Base-by-base conservation (phyloP, 2,888 invertebrate genomes). In the Chaetoderma sp. region DNA sequence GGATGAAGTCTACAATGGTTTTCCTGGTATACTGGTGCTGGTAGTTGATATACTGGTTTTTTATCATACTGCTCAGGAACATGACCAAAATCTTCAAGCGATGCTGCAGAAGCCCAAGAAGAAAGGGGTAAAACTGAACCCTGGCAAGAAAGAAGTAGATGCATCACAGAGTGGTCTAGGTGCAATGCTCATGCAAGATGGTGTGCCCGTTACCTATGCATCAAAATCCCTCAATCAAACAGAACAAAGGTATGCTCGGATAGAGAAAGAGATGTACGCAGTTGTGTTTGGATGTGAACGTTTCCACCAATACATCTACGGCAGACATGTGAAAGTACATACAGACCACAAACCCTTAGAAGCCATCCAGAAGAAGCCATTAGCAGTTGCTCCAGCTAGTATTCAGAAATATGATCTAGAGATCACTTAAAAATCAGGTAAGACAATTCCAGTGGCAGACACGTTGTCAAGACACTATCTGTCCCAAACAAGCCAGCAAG, bases 291-390 rank as follows among this genome's bases (percentile, higher is more conserved):
- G 28, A 10, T 13, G 28, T 28, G 52, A 52, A 27, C 16, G 59
- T 16, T 59, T 59, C 23, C 45, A 59, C 47, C 59, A 47, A 16
- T 59, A 59, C 36, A 50, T 30, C 16, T 50, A 50, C 55, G 44
- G 60, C 0, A 5, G 32, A 32, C n/a, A 44, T 18, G 42, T 65
- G 30, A 50, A 25, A 5, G 60, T 65, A 32, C 33, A 60, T 28
- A 50, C 52, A 5, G 63, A 67, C 45, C 63, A 67, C 39, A 42
- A 36, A 52, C 63, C 67, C 18, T 45, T 67, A 33, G 30, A 58
- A 13, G 10, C n/a, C 1, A 67, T 67, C 18, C n/a, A 54, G 25
- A 67, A 59, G 25, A 67, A 67, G 33, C 58, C 50, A 1, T 13
- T 50, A 10, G 18, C 39, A n/a, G 3, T 13, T 6, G 30, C 42